phyloP scores from a whole-genome alignment of 2,888 invertebrate genomes.

The Brachypalpus laphriformis region DNA sequence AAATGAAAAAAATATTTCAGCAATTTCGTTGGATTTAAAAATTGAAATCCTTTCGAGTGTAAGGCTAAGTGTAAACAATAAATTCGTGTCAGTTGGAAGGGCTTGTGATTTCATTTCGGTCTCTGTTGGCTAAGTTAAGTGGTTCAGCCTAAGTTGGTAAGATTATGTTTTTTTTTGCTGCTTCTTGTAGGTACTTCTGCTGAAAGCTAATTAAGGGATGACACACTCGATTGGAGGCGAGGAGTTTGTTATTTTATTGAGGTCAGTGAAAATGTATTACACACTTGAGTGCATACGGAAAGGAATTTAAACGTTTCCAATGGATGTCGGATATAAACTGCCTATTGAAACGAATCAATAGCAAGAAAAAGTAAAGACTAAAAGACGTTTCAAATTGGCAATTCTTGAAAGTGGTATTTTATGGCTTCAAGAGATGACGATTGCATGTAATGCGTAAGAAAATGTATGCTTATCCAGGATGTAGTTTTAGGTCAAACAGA shows the following conservation, averaged over 20 bases:
- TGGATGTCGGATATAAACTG: not conserved
- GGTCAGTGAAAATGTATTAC: constrained; percentile 52
- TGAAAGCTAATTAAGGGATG: constrained; percentile 45
- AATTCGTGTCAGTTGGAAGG: constrained; percentile 40
- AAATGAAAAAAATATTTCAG: not conserved
- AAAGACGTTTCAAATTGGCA: not conserved
- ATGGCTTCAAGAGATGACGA: not conserved
- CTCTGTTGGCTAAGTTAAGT: constrained; percentile 14
- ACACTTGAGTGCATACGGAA: constrained; percentile 15
- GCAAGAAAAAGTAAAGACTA: not conserved
- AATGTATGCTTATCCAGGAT: no score
- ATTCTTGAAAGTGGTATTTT: not conserved
- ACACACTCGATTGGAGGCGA: constrained; percentile 18
- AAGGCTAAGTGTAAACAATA: constrained; percentile 51
- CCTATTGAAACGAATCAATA: not conserved
- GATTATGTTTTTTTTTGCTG: constrained; percentile 5
- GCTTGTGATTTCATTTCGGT: constrained; percentile 1
- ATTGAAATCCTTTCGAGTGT: constrained; percentile 57
- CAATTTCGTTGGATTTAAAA: constrained; percentile 45
- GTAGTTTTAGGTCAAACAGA: no score
- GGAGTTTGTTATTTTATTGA: constrained; percentile 43
- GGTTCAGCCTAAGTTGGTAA: not conserved
- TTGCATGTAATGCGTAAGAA: not conserved
- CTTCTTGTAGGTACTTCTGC: not conserved
- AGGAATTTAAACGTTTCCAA: constrained; percentile 35